Evolutionary conservation across 2,113 vertebrate species (phyloP), one percentile per base, ranked within the genome.

Genomic region (Rhea pennata): DNA sequence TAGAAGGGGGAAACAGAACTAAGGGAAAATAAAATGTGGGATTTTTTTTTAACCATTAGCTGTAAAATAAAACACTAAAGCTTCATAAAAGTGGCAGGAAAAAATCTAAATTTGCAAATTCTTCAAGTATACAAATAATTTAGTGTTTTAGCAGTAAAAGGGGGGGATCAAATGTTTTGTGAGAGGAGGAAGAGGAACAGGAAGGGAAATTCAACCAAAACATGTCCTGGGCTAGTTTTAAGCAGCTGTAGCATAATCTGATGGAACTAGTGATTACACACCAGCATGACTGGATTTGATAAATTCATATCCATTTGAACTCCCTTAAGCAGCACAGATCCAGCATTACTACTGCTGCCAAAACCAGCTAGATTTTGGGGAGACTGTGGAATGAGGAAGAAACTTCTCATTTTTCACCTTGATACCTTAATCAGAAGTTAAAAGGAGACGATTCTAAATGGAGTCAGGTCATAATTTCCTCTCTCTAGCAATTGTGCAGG

Each of bases 21-120:
- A 65, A 81, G 31, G 61, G 44, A 81, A 94, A 96, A 95, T 82
- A 92, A 92, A 95, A 90, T 40, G 20, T 69, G 74, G 19, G 56
- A 5, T 7, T 15, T 84, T 66, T 93, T 66, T 88, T 95, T 46
- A 75, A 53, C 13, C 5, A 14, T 84, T 59, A 67, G 11, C 72
- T 61, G 13, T 92, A 51, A 95, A 94, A 73, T 16, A 70, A 73
- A 77, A 48, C 83, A 79, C 14, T 84, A 92, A 88, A 79, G 3
- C 39, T 92, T 85, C 36, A 93, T 66, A 86, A 4, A 90, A 84
- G 7, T 73, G 40, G 87, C 81, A 13, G 27, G 58, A 24, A 22
- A 71, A 76, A 56, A 84, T 16, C 0, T 72, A 87, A 76, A 61
- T 80, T 46, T 92, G 73, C 70, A 94, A 85, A 56, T 3, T 90